These are phyloP conservation scores for Lepidiolamprologus cunningtoni DNA, from an alignment of 2,113 vertebrate species.

Conservation along the genomic window DNA sequence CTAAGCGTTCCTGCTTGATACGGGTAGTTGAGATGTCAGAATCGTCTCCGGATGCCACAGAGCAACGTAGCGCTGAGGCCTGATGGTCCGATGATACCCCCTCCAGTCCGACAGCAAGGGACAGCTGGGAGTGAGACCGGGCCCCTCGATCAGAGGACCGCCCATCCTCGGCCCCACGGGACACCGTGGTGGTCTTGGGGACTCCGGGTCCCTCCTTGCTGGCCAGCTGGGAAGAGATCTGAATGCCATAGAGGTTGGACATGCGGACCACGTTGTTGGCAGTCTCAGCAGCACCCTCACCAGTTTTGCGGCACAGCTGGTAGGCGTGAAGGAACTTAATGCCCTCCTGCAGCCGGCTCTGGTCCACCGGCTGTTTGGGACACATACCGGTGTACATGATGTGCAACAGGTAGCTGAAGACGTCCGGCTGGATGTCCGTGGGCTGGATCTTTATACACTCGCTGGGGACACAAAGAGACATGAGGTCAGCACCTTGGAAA, in stretches of 20 bases:
- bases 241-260: constrained; percentile 94
- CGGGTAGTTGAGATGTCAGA: constrained; percentile 59
- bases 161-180: constrained; percentile 52
- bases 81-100: constrained; percentile 69
- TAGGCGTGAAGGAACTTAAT: constrained; percentile 94
- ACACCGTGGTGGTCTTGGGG: constrained; percentile 61
- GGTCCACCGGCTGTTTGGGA: constrained; percentile 89
- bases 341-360: constrained; percentile 87
- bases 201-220: constrained; percentile 65
- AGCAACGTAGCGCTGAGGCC: constrained; percentile 49
- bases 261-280: constrained; percentile 78
- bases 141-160: constrained; percentile 58
- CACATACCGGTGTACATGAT: constrained; percentile 96
- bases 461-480: constrained; percentile 55
- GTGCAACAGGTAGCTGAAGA: constrained; percentile 97
- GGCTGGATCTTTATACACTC: constrained; percentile 99
- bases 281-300: constrained; percentile 71
- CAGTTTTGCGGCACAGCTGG: constrained; percentile 81
- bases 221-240: constrained; percentile 89
- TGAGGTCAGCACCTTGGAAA: neutral
- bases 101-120: constrained; percentile 80
- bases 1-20: constrained; percentile 84
- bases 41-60: constrained; percentile 72
- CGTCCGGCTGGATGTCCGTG: constrained; percentile 94
- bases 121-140: constrained; percentile 74